These are phyloP conservation scores for Pogonocichla stellata DNA, from an alignment of 2,113 vertebrate genomes.

Conservation along the genomic window DNA sequence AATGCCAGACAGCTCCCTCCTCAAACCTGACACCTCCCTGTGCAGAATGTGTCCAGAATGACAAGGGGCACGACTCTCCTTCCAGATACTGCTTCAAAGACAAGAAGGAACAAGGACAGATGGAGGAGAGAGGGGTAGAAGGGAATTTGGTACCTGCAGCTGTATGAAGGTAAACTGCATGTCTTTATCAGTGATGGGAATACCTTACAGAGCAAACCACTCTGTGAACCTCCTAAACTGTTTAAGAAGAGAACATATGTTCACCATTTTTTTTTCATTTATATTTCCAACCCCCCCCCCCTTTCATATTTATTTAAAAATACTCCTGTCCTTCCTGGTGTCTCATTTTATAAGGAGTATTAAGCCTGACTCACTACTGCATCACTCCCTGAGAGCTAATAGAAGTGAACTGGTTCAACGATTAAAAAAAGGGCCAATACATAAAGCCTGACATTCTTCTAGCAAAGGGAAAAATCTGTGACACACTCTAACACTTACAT, in stretches of 20 bases:
- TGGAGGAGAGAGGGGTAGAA: neutral
- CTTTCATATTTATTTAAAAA: neutral
- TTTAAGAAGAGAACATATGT: neutral
- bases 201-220: neutral
- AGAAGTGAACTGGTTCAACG: neutral
- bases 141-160: neutral
- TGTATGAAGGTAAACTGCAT: neutral
- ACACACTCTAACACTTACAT: neutral
- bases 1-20: neutral
- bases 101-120: neutral
- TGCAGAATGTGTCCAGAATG: neutral
- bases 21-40: neutral
- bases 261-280: neutral
- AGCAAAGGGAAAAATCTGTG: neutral
- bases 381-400: neutral
- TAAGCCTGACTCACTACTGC: neutral
- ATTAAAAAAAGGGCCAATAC: neutral
- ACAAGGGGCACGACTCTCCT: neutral
- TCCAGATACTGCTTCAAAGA: neutral
- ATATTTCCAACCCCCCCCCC: accelerated
- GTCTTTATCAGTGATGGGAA: neutral
- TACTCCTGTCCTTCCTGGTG: neutral
- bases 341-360: neutral
- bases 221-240: neutral
- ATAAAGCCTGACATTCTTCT: neutral